Base-by-base conservation (phyloP, 2,797 vertebrate species). In the Garrulus glandarius region DNA sequence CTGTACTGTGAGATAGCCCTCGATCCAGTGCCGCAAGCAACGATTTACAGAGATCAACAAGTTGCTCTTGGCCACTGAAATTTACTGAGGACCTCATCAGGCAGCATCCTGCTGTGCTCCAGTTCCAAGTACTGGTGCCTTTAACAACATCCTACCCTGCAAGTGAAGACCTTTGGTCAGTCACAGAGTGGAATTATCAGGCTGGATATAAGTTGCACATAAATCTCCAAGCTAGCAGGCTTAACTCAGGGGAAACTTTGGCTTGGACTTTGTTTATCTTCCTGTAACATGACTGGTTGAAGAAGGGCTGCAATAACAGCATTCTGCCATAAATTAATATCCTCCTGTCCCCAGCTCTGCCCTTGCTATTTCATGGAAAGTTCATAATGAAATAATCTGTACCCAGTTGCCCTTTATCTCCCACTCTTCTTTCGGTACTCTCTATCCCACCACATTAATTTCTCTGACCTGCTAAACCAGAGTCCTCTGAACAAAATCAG, bases 21-120 rank as follows among this genome's bases (percentile, higher is more conserved):
- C 0, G 63, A 71, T 59, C 70, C 93, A 70, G 47, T 20, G 36
- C 84, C 5, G 6, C 74, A 83, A 92, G 92, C 69, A 84, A 21
- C 2, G 1, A 14, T 52, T 82, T 78, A 65, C 79, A 65, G 70
- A 90, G 81, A 93, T 85, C 63, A 92, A 80, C 86, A 96, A 92
- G 87, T 96, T 96, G 90, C 94, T 96, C 53, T 97, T 96, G 76
- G 69, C 80, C 80, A 87, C 86, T 26, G 15, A 92, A 93, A 95
- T 95, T 94, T 82, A 89, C 74, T 83, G 87, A 93, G 13, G 3
- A 55, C 43, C 71, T 93, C 92, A 89, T 74, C 88, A 80, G 75
- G 93, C 83, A 87, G 68, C 0, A 0, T 80, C 92, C 90, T 96
- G 92, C 96, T 87, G 93, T 61, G 90, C 84, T 93, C 39, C 75